These are phyloP conservation scores for Rosalia funebris DNA, from an alignment of 2,888 invertebrate genomes.

Conservation along the genomic window DNA sequence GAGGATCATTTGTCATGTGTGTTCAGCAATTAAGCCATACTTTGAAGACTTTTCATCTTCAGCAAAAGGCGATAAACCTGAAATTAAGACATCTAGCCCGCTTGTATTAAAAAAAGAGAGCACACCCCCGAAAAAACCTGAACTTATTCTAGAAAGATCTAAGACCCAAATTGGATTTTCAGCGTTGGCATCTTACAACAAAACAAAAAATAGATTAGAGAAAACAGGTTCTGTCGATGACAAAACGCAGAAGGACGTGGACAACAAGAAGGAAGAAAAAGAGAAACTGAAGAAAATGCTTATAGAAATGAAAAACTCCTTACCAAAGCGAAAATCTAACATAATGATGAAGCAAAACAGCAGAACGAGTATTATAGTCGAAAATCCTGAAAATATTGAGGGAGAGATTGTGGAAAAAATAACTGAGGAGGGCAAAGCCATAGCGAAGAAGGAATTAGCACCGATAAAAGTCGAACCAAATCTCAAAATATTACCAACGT, in stretches of 20 bases:
- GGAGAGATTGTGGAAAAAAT: constrained; percentile 33
- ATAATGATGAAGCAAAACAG: constrained; percentile 53
- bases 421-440: constrained; percentile 1
- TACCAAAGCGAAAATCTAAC: constrained; percentile 69
- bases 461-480: background rate
- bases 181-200: constrained; percentile 55
- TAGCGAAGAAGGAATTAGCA: constrained; percentile 3
- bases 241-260: constrained; percentile 52
- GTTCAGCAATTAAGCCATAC: constrained; percentile 67
- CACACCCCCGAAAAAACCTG: constrained; percentile 46
- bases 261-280: constrained; percentile 65
- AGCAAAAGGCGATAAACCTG: constrained; percentile 32
- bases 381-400: constrained; percentile 52
- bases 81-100: constrained; percentile 39
- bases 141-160: constrained; percentile 57
- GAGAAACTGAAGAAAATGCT: constrained; percentile 76
- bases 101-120: constrained; percentile 36
- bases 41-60: constrained; percentile 58
- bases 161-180: constrained; percentile 63
- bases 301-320: constrained; percentile 81
- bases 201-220: constrained; percentile 44
- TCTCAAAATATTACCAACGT: constrained; percentile 1
- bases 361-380: constrained; percentile 57
- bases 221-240: constrained; percentile 45
- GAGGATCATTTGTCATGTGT: constrained; percentile 72